Conservation (phyloP, 1,140 invertebrate species). For the Hypothenemus hampei region DNA sequence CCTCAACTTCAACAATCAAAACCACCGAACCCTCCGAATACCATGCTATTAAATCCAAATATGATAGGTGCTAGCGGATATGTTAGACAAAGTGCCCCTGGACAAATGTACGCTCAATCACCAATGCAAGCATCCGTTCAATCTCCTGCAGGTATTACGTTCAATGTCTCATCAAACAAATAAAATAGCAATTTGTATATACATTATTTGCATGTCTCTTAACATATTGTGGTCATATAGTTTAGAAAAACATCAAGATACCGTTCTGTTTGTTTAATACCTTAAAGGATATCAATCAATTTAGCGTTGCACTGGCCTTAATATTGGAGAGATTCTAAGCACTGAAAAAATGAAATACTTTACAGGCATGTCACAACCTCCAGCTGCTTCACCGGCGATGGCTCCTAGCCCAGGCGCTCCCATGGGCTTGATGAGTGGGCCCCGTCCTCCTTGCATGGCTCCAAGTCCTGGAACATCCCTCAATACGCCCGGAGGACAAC, state of each 20-base stretch:
- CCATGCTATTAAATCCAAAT: slow-evolving; percentile 16
- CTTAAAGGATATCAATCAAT: too few species aligned
- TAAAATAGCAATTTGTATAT: too few species aligned
- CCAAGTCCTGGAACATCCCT: slow-evolving; percentile 76
- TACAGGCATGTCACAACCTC: slow-evolving; percentile 46
- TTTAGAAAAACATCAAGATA: too few species aligned
- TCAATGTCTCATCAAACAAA: too few species aligned
- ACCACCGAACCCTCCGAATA: slow-evolving; percentile 10
- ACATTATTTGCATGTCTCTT: too few species aligned
- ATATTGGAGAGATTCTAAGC: too few species aligned
- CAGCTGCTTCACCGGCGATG: slow-evolving; percentile 62
- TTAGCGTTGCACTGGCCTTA: too few species aligned
- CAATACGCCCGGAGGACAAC: slow-evolving; percentile 74
- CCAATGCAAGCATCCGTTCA: slow-evolving; percentile 62
- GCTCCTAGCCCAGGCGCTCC: slow-evolving; percentile 65
- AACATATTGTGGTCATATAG: too few species aligned
- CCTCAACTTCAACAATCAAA: slow-evolving; percentile 48
- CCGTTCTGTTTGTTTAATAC: too few species aligned
- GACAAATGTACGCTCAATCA: slow-evolving; percentile 63
- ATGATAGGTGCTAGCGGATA: slow-evolving; percentile 19
- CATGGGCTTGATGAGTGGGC: slow-evolving; percentile 51
- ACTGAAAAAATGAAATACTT: neutral
- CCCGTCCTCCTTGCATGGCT: slow-evolving; percentile 57
- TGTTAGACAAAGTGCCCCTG: slow-evolving; percentile 56
- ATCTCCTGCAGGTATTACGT: slow-evolving; percentile 59